Conservation (phyloP, 2,113 vertebrate species). For the Erpornis zantholeuca region DNA sequence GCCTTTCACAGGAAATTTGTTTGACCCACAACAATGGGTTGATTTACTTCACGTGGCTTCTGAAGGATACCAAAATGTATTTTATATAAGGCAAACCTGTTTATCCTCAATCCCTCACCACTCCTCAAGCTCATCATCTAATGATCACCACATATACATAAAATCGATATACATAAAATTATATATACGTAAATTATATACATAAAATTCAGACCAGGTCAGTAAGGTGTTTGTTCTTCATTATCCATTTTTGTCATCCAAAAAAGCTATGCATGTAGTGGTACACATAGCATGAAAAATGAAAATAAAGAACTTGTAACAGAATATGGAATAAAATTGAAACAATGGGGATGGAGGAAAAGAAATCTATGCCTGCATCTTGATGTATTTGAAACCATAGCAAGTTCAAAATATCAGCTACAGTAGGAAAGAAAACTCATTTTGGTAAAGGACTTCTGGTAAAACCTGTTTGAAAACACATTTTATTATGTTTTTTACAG, state of each 20-base stretch:
- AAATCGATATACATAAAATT: not conserved
- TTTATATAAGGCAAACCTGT: not conserved
- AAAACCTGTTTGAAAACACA: not conserved
- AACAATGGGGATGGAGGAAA: rapidly evolving
- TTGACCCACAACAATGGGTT: not conserved
- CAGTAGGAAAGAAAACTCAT: not conserved
- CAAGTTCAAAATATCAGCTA: not conserved
- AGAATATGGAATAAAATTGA: not conserved
- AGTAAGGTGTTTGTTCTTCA: not conserved
- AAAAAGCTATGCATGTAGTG: not conserved
- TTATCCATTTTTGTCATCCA: not conserved
- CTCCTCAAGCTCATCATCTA: not conserved
- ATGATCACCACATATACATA: not conserved
- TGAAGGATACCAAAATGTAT: not conserved
- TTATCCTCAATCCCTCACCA: not conserved
- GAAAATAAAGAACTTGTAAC: not conserved
- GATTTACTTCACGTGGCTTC: not conserved
- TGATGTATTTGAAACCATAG: not conserved
- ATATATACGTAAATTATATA: too few relatives aligned
- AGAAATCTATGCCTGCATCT: not conserved
- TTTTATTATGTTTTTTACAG: not conserved
- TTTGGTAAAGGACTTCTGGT: not conserved
- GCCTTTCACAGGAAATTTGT: not conserved
- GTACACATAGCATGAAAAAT: not conserved
- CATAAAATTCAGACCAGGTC: not conserved